A percentile compares a stretch with the other conserved stretches of the same genome.
phyloP scores from a whole-genome alignment of 2,113 vertebrate species.

The Hyperopisus bebe region DNA sequence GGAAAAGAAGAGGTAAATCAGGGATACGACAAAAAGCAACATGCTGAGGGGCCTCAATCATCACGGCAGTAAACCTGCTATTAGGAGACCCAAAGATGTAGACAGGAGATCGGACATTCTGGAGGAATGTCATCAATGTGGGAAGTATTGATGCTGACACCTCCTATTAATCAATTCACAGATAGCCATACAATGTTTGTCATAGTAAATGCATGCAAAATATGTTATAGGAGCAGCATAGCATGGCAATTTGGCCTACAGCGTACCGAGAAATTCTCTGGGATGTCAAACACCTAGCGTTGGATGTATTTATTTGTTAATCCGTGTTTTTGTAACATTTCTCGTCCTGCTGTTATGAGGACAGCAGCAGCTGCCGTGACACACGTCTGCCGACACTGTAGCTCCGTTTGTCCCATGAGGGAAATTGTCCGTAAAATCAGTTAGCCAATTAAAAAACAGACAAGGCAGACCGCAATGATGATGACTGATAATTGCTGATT shows the following conservation, averaged over 20 bases:
- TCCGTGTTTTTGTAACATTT: neutral
- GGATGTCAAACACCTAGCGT: neutral
- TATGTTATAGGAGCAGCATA: neutral
- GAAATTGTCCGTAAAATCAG: neutral
- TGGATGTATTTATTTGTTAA: neutral
- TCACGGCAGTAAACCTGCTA: neutral
- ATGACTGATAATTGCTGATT: neutral
- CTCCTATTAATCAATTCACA: neutral
- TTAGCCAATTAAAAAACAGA: neutral
- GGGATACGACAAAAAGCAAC: neutral
- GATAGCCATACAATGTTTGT: neutral
- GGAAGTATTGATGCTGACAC: neutral
- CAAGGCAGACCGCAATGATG: neutral
- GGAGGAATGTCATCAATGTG: neutral
- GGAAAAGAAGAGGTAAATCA: neutral
- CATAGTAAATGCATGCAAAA: neutral
- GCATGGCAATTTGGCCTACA: neutral
- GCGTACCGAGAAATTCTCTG: neutral
- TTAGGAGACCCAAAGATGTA: neutral
- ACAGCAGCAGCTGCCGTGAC: neutral
- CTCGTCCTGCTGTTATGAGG: neutral
- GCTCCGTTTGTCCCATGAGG: neutral
- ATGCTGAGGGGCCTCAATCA: neutral
- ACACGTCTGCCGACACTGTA: neutral
- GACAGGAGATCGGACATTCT: neutral